Evolutionary conservation across 53 echinoderm and acorn worm species (phyloP), one percentile per base, ranked within the genome.

Genomic region (Hippasteria phrygiana): DNA sequence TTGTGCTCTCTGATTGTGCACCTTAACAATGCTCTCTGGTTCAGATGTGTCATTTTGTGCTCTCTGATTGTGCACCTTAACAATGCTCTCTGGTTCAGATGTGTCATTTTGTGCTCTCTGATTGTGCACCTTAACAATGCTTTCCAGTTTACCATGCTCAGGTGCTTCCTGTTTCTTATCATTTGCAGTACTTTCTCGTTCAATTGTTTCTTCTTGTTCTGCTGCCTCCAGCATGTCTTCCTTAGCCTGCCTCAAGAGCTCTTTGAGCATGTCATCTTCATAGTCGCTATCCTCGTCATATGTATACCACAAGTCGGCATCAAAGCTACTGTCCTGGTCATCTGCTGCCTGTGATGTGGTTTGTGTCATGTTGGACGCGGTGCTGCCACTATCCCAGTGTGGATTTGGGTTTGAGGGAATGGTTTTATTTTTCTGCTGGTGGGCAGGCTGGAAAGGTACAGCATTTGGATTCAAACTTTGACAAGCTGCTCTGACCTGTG

Each of bases 381-480:
- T n/a, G 24, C 38, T 29, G 1, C 20, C 48, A 10, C 20, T 41
- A 14, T n/a, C 10, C 29, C 14, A 6, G 3, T 47, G 54, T 36
- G 9, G 47, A 10, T 67, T 66, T 11, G 8, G 42, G 28, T 51
- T 48, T 24, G 4, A 11, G 29, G 74, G 9, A 20, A 32, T 16
- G 45, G 39, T 12, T 20, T 39, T 55, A 7, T 31, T 37, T 17
- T 1, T 22, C 34, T 2, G 34, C 51, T 77, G 51, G 34, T 37
- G 27, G 39, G 79, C 55, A 63, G 91, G 91, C 50, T 91, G 70
- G 76, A 94, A 94, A 20, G 76, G 70, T n/a, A 75, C 43, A 22
- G 94, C 96, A n/a, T 80, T 80, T 33, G 96, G 96, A 88, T 96
- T 94, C 45, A 94, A 82, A 22, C 72, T 18, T 69, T 89, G 93